A percentile compares a stretch with the other conserved stretches of the same genome.
phyloP scores from a whole-genome alignment of 2,888 invertebrate species.

The Tenthredo scrophulariae region DNA sequence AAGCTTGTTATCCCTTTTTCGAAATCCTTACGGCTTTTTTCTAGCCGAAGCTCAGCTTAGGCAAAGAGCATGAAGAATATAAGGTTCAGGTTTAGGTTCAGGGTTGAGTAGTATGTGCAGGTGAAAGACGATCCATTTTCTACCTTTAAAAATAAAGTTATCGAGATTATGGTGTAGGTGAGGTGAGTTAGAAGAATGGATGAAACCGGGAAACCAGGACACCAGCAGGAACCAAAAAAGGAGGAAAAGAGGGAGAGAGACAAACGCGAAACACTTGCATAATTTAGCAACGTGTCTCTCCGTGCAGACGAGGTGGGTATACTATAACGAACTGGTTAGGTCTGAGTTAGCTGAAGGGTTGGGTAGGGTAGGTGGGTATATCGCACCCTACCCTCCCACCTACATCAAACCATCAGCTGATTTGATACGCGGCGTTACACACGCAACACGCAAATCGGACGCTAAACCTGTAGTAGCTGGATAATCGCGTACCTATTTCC shows the following conservation, averaged over 20 bases:
- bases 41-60: neutral
- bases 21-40: neutral
- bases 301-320: neutral
- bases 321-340: neutral
- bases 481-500: conserved; percentile 73
- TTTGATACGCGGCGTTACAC: conserved; percentile 70
- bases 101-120: neutral
- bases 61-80: conserved; percentile 4
- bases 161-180: conserved; percentile 12
- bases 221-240: neutral
- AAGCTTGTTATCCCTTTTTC: conserved; percentile 22
- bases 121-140: conserved; percentile 32
- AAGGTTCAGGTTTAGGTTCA: neutral
- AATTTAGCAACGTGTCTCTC: conserved; percentile 64
- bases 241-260: neutral
- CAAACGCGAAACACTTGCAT: conserved; percentile 61
- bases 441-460: conserved; percentile 57
- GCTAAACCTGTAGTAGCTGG: conserved; percentile 15
- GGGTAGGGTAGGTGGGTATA: neutral
- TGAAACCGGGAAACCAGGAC: neutral
- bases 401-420: conserved; percentile 46
- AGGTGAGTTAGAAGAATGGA: neutral
- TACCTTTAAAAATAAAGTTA: conserved; percentile 36
- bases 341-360: neutral
- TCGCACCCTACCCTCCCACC: neutral